These are phyloP conservation scores for Seriola quinqueradiata DNA, from an alignment of 2,113 vertebrate genomes.

Conservation along the genomic window DNA sequence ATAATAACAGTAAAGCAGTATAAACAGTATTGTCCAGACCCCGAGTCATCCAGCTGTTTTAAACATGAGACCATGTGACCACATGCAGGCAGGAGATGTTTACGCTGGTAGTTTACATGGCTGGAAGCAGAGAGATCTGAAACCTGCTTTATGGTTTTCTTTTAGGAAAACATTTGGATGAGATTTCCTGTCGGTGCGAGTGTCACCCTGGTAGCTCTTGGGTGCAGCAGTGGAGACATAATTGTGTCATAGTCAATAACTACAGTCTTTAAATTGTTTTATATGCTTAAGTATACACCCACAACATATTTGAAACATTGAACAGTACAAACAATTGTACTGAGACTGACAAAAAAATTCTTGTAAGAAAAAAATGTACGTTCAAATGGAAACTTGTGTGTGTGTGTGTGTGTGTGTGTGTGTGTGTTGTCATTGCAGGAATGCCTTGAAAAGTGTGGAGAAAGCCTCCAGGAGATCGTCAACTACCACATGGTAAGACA, in stretches of 20 bases:
- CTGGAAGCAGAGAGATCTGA: constrained; percentile 36
- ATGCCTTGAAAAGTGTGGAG: constrained; percentile 94
- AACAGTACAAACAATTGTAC: neutral
- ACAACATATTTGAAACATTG: neutral
- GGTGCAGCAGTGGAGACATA: neutral
- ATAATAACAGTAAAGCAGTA: constrained; percentile 33
- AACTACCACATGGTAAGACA: constrained; percentile 95
- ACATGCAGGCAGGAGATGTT: constrained; percentile 40
- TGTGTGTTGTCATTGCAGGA: constrained; percentile 82
- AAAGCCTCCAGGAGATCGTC: constrained; percentile 96
- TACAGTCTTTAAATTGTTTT: neutral
- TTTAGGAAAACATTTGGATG: constrained; percentile 47
- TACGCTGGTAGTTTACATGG: constrained; percentile 48
- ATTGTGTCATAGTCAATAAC: neutral
- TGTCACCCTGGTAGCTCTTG: constrained; percentile 4
- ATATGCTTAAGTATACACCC: neutral
- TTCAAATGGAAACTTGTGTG: constrained; percentile 21
- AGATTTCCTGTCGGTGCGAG: constrained; percentile 30
- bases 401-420: constrained; percentile 25
- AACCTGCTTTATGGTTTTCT: constrained; percentile 48
- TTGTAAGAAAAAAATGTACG: neutral
- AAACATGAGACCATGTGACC: constrained; percentile 47
- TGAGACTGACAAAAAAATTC: neutral
- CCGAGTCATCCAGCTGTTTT: constrained; percentile 54
- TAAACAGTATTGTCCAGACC: constrained; percentile 60